These are phyloP conservation scores for Argyrosomus japonicus DNA, from an alignment of 2,113 vertebrate genomes.

Conservation along the genomic window DNA sequence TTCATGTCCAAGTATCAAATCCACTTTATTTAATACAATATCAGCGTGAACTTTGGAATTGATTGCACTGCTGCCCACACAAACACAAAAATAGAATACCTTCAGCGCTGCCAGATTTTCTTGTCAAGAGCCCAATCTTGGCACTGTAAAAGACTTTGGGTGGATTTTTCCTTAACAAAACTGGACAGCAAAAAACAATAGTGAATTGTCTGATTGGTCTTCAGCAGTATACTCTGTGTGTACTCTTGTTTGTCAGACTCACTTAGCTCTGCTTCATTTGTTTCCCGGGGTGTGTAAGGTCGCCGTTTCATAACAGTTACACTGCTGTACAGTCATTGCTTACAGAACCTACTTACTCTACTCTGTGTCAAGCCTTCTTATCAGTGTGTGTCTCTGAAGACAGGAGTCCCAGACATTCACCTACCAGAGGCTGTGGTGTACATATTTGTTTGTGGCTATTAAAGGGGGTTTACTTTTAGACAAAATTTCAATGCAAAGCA, in stretches of 20 bases:
- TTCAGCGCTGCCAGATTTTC: constrained; percentile 25
- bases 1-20: constrained; percentile 10
- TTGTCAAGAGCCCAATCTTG: constrained; percentile 22
- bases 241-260: constrained; percentile 35
- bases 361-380: constrained; percentile 63
- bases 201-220: constrained; percentile 22
- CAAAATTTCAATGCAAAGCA: constrained; percentile 47
- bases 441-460: constrained; percentile 70
- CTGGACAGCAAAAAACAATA: neutral
- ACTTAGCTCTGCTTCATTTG: constrained; percentile 41
- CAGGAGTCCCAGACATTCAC: constrained; percentile 37
- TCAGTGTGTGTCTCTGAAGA: constrained; percentile 46
- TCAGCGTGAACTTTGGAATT: constrained; percentile 35
- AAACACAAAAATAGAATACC: constrained; percentile 46
- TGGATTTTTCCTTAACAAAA: constrained; percentile 51
- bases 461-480: constrained; percentile 56
- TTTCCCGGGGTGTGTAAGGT: constrained; percentile 45
- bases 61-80: constrained; percentile 44
- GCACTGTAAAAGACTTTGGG: constrained; percentile 15
- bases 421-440: constrained; percentile 61
- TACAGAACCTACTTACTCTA: constrained; percentile 64
- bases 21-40: constrained; percentile 32
- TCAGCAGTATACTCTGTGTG: constrained; percentile 31
- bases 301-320: constrained; percentile 57
- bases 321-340: constrained; percentile 73